phyloP scores from a whole-genome alignment of 92 coral and sea anemone genomes.

The Epizoanthus stellaris region DNA sequence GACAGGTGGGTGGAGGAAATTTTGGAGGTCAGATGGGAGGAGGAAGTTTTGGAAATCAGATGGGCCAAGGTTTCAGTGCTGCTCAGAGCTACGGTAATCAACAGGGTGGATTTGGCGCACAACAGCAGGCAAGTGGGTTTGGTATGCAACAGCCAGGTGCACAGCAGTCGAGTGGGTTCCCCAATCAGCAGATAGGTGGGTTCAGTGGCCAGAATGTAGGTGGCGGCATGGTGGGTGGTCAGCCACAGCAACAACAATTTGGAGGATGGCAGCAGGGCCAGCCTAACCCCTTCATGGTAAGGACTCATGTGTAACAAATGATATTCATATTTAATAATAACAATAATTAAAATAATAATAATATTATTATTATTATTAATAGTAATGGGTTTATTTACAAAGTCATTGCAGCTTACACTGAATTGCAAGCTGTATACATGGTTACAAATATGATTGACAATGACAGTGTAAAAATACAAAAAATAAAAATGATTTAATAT shows the following conservation, averaged over 20 bases:
- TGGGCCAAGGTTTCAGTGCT: conserved; percentile 60
- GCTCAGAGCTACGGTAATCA: conserved; percentile 33
- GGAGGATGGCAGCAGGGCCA: conserved; percentile 98
- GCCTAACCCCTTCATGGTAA: conserved; percentile 94
- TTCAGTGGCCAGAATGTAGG: conserved; percentile 72
- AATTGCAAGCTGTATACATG: no score
- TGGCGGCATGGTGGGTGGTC: conserved; percentile 60
- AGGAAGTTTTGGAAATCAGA: conserved; percentile 45
- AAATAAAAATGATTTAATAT: no score
- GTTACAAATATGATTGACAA: no score
- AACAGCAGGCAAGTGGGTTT: conserved; percentile 46
- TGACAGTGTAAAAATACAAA: no score
- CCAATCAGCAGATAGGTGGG: conserved; percentile 71
- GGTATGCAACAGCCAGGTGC: conserved; percentile 53
- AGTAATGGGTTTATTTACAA: no score
- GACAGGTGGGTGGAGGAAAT: conserved; percentile 52
- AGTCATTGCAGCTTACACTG: no score
- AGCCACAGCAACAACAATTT: conserved; percentile 79
- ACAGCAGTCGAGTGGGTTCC: conserved; percentile 66
- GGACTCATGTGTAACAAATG: conserved; percentile 8
- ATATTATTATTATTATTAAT: no score
- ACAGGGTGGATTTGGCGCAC: conserved; percentile 22
- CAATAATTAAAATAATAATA: no score
- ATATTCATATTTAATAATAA: no score
- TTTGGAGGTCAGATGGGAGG: conserved; percentile 74